Percentiles rank a stretch among this genome's conserved stretches.
phyloP scores from a whole-genome alignment of 2,113 vertebrate genomes.

The Xyliphius kryptos region DNA sequence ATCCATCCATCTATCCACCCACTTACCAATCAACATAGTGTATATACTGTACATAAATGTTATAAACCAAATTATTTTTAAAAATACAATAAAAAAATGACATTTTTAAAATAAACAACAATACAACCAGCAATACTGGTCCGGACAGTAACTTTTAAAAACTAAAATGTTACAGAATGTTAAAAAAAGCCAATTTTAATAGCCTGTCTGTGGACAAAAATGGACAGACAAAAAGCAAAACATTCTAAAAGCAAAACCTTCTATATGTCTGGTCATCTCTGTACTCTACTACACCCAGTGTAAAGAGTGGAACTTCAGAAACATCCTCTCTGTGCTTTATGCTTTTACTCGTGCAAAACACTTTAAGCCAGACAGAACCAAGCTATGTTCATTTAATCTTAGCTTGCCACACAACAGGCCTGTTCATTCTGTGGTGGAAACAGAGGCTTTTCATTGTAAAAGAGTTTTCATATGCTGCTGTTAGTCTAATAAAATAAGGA shows the following conservation, averaged over 20 bases:
- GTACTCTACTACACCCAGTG: constrained; percentile 13
- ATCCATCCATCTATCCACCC: no score
- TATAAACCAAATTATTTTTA: no score
- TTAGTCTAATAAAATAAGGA: no score
- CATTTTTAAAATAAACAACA: no score
- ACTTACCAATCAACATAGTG: no score
- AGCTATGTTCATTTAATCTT: neutral
- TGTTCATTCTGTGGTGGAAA: neutral
- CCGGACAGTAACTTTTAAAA: neutral
- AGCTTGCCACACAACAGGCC: neutral
- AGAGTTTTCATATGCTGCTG: neutral
- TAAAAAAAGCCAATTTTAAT: constrained; percentile 6
- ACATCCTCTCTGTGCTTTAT: neutral
- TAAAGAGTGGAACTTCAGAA: constrained; percentile 1
- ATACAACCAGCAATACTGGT: neutral
- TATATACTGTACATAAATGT: no score
- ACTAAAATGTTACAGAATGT: neutral
- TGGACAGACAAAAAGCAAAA: constrained; percentile 20
- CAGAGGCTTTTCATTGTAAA: neutral
- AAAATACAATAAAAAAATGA: no score
- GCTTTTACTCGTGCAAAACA: constrained; percentile 14
- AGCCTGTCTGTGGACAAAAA: constrained; percentile 17
- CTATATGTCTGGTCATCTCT: constrained; percentile 7
- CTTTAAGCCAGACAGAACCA: neutral
- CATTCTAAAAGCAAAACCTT: constrained; percentile 14